A percentile compares a stretch with the other conserved stretches of the same genome.
phyloP scores from a whole-genome alignment of 2,888 invertebrate genomes.

The Smittia sp. region DNA sequence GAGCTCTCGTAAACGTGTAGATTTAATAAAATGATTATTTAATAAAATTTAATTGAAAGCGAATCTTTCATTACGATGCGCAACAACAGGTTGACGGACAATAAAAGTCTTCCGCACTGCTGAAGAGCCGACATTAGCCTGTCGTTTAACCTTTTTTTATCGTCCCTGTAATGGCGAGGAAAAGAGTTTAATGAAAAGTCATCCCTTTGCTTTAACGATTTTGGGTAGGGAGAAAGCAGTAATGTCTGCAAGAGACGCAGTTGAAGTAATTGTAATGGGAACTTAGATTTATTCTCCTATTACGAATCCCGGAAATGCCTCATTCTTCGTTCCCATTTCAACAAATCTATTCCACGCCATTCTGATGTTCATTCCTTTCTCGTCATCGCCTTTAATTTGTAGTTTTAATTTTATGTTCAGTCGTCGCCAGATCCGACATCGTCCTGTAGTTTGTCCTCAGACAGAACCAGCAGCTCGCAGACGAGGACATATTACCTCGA shows the following conservation, averaged over 20 bases:
- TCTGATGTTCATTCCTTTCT: neutral
- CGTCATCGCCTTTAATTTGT: slow-evolving; percentile 35
- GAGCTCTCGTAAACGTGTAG: neutral
- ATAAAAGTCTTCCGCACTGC: neutral
- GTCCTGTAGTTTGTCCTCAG: neutral
- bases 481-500: slow-evolving; percentile 25
- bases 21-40: slow-evolving; percentile 29
- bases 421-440: neutral
- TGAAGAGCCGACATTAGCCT: slow-evolving; percentile 16
- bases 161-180: neutral
- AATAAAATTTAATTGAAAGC: slow-evolving; percentile 33
- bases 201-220: neutral
- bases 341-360: slow-evolving; percentile 8
- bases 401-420: slow-evolving; percentile 33
- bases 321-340: neutral
- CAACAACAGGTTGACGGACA: slow-evolving; percentile 5
- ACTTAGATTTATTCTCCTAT: neutral
- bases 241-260: neutral
- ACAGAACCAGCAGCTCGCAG: neutral
- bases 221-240: neutral
- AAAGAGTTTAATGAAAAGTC: slow-evolving; percentile 27
- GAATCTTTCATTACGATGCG: neutral
- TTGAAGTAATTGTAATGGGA: neutral
- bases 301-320: neutral
- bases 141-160: slow-evolving; percentile 12